Evolutionary conservation across 2,888 invertebrate species (phyloP).

Genomic region (Papilio demoleus): DNA sequence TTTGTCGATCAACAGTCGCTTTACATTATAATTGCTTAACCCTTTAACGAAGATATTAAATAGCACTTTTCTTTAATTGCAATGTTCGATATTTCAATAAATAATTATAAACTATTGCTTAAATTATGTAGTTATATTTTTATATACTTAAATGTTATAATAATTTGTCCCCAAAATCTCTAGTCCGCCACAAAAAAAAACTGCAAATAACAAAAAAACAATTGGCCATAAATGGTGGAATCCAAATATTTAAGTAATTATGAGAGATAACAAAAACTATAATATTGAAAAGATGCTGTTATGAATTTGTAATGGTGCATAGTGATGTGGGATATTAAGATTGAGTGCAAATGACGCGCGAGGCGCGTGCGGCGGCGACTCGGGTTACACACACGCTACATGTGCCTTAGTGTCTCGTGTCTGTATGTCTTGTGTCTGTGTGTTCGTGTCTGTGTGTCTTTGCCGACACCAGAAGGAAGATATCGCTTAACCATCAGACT

Average conservation of each 20-base stretch:
- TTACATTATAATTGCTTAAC: too few relatives aligned
- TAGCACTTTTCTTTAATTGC: too few relatives aligned
- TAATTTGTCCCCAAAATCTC: too few relatives aligned
- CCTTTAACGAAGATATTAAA: too few relatives aligned
- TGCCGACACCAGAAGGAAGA: conserved; percentile 56
- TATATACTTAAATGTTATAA: too few relatives aligned
- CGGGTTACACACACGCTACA: conserved; percentile 60
- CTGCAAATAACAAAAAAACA: conserved; percentile 30
- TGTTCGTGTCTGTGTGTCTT: not conserved
- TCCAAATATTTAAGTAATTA: conserved; percentile 44
- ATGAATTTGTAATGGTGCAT: conserved; percentile 78
- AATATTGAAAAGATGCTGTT: conserved; percentile 53
- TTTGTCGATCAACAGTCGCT: too few relatives aligned
- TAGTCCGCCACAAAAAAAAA: not conserved
- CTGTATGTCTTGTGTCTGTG: not conserved
- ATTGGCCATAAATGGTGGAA: conserved; percentile 50
- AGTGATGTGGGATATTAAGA: conserved; percentile 75
- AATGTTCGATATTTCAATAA: too few relatives aligned
- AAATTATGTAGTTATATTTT: too few relatives aligned
- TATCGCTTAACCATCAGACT: conserved; percentile 65
- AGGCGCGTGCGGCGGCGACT: conserved; percentile 67
- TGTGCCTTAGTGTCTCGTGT: conserved; percentile 20
- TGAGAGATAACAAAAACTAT: conserved; percentile 58
- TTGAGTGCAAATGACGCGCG: conserved; percentile 77
- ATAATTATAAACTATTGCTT: too few relatives aligned